Base-by-base conservation (phyloP, 2,797 vertebrate species). In the Acrossocheilus fasciatus region DNA sequence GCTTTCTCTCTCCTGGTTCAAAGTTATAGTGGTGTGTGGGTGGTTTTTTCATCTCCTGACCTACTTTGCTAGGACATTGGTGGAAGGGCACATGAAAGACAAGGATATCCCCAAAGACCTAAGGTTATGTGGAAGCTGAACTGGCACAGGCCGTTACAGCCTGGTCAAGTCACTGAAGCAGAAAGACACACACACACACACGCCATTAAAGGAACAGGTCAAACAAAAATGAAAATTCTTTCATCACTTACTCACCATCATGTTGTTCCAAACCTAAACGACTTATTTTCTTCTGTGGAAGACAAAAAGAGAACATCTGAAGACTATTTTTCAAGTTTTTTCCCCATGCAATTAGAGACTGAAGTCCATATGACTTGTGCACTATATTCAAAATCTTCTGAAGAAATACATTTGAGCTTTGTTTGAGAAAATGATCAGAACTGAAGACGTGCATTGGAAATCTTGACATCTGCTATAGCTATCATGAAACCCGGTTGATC, bases 81-180 rank as follows among this genome's bases (percentile, higher is more conserved):
- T 94, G 90, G 91, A 92, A 90, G 87, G 91, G 91, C 91, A 94
- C 92, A 94, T 95, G 92, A 95, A 95, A 95, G 94, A 93, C 93
- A 91, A 76, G 76, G 89, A 92, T 90, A 87, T 94, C 95, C 94
- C 94, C 89, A 80, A 54, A 91, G 93, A 93, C 90, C 62, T 50
- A 66, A 92, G 92, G 92, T 94, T 92, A 93, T 91, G 92, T 89
- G 92, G 90, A 91, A 92, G 87, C 90, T 92, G 91, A 94, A 93
- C 92, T 39, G 30, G 80, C 36, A 72, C 64, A 83, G 81, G 91
- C 92, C 88, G 89, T 87, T 91, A 66, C 90, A 90, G 91, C 92
- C 92, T 87, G 91, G 92, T 91, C 92, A 87, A 87, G 89, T 89
- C 91, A 90, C 87, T 87, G 41, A 74, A 93, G 93, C 94, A 94